Evolutionary conservation across 1,140 invertebrate species (phyloP), one percentile per base, ranked within the genome.

Genomic region (Trichoplusia ni): DNA sequence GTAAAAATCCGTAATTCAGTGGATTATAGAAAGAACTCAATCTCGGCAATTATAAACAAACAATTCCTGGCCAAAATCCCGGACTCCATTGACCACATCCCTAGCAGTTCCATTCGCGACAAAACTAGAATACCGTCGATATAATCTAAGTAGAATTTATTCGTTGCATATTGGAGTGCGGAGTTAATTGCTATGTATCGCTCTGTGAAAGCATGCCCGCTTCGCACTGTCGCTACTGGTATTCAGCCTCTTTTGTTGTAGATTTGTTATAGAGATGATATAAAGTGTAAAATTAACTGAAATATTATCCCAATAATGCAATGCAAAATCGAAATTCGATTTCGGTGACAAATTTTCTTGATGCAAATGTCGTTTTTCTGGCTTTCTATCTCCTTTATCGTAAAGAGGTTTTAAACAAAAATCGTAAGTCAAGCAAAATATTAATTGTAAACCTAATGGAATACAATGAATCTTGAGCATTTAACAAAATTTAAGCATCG

Each of bases 161-260:
- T 59, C 42, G 40, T 19, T 35, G 56, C 56, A 35, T 59, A 59
- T 59, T 59, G 27, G 56, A 59, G 56, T 59, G 25, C 40, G 5
- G 40, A 59, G 27, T 59, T 59, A 59, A 59, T 59, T 59, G 56
- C 40, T 59, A 59, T 46, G 56, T 59, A 59, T 59, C 56, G 38
- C 40, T 29, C 56, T 59, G 38, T 46, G 56, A 59, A 59, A 59
- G 56, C 56, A 11, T 59, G 56, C 5, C 35, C 0, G 0, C 18
- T 59, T 59, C 56, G 0, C 46, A 13, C 46, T 59, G 25, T n/a
- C 0, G 35, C 56, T 18, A 16, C 1, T 1, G 14, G 1, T n/a
- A n/a, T n/a, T 1, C 13, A 18, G 5, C 8, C 7, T n/a, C 11
- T 4, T 6, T 46, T 25, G 0, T 25, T 27, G 3, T 38, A 6